Conservation (phyloP, 2,113 vertebrate species). For the Zingel zingel region DNA sequence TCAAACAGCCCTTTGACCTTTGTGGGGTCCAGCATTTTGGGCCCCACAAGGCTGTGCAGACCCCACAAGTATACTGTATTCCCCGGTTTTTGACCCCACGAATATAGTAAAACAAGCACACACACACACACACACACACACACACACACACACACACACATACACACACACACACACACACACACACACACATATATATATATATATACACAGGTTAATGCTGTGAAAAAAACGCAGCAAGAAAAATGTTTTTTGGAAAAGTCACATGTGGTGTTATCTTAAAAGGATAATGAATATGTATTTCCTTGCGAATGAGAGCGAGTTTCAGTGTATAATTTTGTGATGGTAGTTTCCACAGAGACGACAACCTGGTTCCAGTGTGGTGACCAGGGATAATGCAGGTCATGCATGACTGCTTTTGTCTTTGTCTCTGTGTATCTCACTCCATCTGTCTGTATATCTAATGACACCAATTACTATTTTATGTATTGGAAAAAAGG, state of each 20-base stretch:
- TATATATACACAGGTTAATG: constrained; percentile 32
- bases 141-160: constrained; percentile 22
- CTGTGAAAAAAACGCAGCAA: constrained; percentile 34
- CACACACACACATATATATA: too few species aligned
- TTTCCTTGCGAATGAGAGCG: constrained; percentile 27
- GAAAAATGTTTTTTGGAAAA: constrained; percentile 52
- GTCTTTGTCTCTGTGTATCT: constrained; percentile 41
- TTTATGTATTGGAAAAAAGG: not conserved
- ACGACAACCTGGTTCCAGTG: constrained; percentile 57
- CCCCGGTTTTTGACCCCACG: too few species aligned
- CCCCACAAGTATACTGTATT: too few species aligned
- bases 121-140: constrained; percentile 19
- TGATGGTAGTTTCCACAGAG: constrained; percentile 52
- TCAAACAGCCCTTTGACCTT: too few species aligned
- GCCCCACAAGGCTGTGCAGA: too few species aligned
- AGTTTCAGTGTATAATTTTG: constrained; percentile 46
- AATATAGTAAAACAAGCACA: too few species aligned
- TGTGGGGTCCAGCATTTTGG: too few species aligned
- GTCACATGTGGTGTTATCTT: constrained; percentile 47
- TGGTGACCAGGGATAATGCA: constrained; percentile 42
- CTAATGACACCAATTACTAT: constrained; percentile 12
- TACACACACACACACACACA: constrained; percentile 8
- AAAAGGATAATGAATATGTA: constrained; percentile 59
- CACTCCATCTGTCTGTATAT: constrained; percentile 50
- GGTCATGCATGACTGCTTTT: constrained; percentile 41